phyloP scores from a whole-genome alignment of 2,113 vertebrate species.

The Chaetorhynchus papuensis region DNA sequence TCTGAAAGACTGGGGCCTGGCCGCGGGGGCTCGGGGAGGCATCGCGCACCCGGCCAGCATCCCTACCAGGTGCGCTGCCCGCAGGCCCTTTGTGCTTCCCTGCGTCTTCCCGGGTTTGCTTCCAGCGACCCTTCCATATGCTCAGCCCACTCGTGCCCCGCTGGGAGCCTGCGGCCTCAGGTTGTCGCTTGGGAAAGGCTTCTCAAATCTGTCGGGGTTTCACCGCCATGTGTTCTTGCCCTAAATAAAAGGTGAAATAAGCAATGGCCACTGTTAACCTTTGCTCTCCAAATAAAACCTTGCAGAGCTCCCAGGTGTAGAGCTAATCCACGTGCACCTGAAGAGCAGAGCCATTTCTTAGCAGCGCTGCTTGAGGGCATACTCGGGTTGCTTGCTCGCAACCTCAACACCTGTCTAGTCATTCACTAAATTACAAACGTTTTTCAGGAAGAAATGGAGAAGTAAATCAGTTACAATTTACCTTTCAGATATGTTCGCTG shows the following conservation, averaged over 20 bases:
- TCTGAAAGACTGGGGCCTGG: not conserved
- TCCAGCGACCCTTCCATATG: rapidly evolving
- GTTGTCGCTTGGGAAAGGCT: not conserved
- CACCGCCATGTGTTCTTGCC: rapidly evolving
- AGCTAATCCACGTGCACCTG: not conserved
- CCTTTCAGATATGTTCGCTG: not conserved
- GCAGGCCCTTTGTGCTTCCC: not conserved
- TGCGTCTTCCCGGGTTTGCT: no score
- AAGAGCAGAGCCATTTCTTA: not conserved
- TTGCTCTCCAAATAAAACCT: not conserved
- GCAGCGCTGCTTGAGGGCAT: not conserved
- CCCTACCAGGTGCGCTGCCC: not conserved
- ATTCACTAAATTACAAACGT: not conserved
- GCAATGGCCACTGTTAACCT: not conserved
- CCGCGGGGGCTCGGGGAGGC: not conserved
- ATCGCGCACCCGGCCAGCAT: not conserved
- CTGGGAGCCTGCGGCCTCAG: not conserved
- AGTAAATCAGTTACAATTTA: not conserved
- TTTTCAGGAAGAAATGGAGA: not conserved
- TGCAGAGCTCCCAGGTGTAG: not conserved
- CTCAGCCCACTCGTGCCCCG: not conserved
- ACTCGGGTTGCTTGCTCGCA: not conserved
- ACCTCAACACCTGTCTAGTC: not conserved
- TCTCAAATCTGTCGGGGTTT: not conserved
- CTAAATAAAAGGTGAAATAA: not conserved